A percentile compares a stretch with the other conserved stretches of the same genome.
Evolutionary conservation across 2,888 invertebrate species (phyloP).

Genomic region (Eurytoma californica): DNA sequence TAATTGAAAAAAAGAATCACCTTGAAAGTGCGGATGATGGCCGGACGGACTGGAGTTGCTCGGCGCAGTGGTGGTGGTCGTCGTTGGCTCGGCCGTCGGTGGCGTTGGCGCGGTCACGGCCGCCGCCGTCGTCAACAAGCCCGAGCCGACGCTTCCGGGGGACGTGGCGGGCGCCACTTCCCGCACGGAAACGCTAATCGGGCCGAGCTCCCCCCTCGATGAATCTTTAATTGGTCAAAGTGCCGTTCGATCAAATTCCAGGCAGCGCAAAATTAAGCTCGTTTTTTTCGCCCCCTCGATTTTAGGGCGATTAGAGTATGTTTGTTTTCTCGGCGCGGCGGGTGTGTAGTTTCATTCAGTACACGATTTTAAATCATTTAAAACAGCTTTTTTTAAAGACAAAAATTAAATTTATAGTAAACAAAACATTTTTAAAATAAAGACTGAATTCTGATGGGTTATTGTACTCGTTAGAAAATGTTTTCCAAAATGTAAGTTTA

Average conservation of each 20-base stretch:
- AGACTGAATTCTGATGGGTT: too few species aligned
- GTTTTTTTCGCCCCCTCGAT: not conserved
- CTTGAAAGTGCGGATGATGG: conserved; percentile 73
- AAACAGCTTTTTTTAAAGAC: too few species aligned
- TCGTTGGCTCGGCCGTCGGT: conserved; percentile 68
- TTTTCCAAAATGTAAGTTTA: too few species aligned
- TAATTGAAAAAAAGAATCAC: conserved; percentile 56
- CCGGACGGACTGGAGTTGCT: conserved; percentile 67
- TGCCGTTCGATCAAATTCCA: not conserved
- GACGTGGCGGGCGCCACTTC: conserved; percentile 70
- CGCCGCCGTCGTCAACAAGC: conserved; percentile 70
- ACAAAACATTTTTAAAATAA: too few species aligned
- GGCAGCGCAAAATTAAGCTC: not conserved
- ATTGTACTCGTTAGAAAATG: too few species aligned
- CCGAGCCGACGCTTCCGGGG: conserved; percentile 70
- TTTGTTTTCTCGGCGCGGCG: too few species aligned
- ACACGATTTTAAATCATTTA: too few species aligned
- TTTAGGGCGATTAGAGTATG: too few species aligned
- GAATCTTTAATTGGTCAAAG: conserved; percentile 47
- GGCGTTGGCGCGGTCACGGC: conserved; percentile 70
- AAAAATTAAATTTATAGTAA: too few species aligned
- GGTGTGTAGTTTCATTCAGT: too few species aligned
- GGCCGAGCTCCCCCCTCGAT: conserved; percentile 40
- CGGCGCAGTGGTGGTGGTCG: conserved; percentile 64
- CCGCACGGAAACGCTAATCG: conserved; percentile 71